These are phyloP conservation scores for Apostichopus leukothele DNA, from an alignment of 53 echinoderm and acorn worm species.

Conservation along the genomic window DNA sequence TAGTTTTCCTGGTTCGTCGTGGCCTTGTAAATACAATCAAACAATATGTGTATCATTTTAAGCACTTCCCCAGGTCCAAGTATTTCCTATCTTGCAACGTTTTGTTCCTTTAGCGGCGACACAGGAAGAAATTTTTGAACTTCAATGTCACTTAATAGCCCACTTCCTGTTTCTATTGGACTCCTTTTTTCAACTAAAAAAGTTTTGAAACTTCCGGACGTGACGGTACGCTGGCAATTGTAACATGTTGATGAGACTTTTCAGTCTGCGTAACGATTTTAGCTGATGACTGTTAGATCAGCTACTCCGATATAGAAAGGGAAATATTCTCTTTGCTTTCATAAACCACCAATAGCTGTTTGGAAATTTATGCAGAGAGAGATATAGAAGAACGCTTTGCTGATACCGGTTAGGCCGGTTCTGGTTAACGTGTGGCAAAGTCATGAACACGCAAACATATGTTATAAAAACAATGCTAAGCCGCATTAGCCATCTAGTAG, in stretches of 20 bases:
- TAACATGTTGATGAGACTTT: slow-evolving; percentile 2
- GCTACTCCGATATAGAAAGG: neutral
- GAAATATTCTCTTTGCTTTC: neutral
- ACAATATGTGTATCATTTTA: slow-evolving; percentile 49
- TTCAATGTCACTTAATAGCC: slow-evolving; percentile 49
- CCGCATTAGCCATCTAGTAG: too few relatives aligned
- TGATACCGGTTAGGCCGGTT: neutral
- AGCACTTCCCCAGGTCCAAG: slow-evolving; percentile 33
- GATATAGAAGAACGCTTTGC: neutral
- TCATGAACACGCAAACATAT: neutral
- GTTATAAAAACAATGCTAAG: neutral
- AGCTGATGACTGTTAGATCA: neutral
- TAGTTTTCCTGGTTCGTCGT: slow-evolving; percentile 46
- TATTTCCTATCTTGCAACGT: slow-evolving; percentile 18
- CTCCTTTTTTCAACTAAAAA: slow-evolving; percentile 46
- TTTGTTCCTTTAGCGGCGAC: slow-evolving; percentile 26
- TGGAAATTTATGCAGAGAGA: neutral
- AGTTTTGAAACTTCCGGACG: slow-evolving; percentile 29
- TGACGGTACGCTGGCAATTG: slow-evolving; percentile 23
- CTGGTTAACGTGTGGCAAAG: neutral
- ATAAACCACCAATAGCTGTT: neutral
- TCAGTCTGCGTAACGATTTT: neutral
- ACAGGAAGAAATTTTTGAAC: slow-evolving; percentile 48
- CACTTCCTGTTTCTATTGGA: slow-evolving; percentile 47
- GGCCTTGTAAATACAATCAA: slow-evolving; percentile 47